Base-by-base conservation (phyloP, 92 coral and sea anemone genomes). In the Paramuricea clavata region DNA sequence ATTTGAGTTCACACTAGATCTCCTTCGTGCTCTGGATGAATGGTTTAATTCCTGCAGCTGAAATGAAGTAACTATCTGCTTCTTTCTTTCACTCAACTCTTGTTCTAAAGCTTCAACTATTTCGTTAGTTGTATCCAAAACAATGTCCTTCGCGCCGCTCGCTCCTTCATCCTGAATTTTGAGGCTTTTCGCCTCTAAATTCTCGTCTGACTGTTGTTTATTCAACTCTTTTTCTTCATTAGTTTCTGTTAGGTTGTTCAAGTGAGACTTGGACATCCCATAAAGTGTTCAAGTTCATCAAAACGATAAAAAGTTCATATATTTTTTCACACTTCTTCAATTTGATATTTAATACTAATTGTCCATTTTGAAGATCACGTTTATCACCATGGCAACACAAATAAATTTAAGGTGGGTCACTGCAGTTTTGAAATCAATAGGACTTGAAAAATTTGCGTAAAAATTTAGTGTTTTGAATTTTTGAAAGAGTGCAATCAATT, bases 1-100 rank as follows among this genome's bases (percentile, higher is more conserved):
- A 69, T 94, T 93, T 2, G 93, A 92, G 1, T 92, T 93, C 59
- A 97, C 85, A 34, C 94, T 86, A 12, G 99, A 91, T 64, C 95
- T 94, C 75, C 97, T 76, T 21, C 97, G 93, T 79, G 91, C 87
- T 59, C 90, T 93, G 10, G 89, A 77, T 0, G 99, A 91, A 6
- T 93, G 91, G 0, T 88, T 91, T 28, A 97, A 91, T 83, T 97
- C 98, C 44, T 94, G 98, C n/a, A 97, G 88, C 21, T 98, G 95
- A 83, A 97, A 97, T 25, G 99, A 94, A 71, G 94, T 90, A 16
- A 97, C 98, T 13, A 97, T 94, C 6, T 95, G 93, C 41, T 94
- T 97, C 52, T 89, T 89, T 56, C 97, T 89, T 44, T 81, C 88
- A 25, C 89, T 93, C 39, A 89, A 87, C 79, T 97, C 99, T 65